phyloP scores from a whole-genome alignment of 1,140 invertebrate species.

The Triops cancriformis region DNA sequence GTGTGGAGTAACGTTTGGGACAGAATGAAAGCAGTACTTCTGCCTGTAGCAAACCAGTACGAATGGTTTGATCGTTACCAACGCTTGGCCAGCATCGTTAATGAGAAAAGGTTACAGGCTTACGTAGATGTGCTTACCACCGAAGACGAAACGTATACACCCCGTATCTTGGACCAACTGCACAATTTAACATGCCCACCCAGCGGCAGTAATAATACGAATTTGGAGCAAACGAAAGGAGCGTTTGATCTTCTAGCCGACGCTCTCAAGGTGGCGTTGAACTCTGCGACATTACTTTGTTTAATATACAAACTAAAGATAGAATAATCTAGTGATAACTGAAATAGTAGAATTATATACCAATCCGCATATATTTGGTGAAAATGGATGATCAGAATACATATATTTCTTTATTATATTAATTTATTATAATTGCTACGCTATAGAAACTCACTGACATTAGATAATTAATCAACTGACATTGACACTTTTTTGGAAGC shows the following conservation, averaged over 20 bases:
- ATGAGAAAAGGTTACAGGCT: constrained; percentile 25
- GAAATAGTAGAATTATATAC: too few species aligned
- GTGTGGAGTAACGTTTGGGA: background rate
- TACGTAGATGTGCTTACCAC: constrained; percentile 25
- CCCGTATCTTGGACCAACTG: background rate
- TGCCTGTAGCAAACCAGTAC: constrained; percentile 9
- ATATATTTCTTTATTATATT: background rate
- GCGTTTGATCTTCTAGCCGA: background rate
- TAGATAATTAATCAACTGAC: background rate
- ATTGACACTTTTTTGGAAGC: background rate
- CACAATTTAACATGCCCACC: too few species aligned
- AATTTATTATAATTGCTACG: background rate
- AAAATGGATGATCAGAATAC: too few species aligned
- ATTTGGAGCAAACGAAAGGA: background rate
- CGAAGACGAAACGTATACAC: background rate
- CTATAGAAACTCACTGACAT: too few species aligned
- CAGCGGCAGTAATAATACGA: too few species aligned
- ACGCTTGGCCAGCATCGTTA: constrained; percentile 21
- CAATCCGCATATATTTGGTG: too few species aligned
- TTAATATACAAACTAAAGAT: too few species aligned
- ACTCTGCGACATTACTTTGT: too few species aligned
- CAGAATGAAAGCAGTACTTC: constrained; percentile 15
- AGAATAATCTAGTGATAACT: too few species aligned
- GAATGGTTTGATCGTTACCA: constrained; percentile 28
- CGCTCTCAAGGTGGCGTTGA: background rate